Base-by-base conservation (phyloP, 2,113 vertebrate genomes). In the Sorex fumeus region DNA sequence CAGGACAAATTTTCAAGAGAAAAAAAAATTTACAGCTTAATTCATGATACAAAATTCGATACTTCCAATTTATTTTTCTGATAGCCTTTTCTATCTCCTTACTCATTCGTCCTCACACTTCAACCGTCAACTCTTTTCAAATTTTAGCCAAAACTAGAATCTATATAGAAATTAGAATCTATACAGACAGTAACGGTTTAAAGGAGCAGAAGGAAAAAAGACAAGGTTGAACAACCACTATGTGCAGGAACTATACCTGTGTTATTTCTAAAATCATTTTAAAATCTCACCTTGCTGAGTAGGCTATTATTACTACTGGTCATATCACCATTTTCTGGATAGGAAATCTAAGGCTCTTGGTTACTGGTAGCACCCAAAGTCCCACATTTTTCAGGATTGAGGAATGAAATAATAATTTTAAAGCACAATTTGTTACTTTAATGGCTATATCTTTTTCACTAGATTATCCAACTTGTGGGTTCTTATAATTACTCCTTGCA, bases 241-340 rank as follows among this genome's bases (percentile, higher is more conserved):
- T 34, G n/a, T 8, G 30, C 43, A 84, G 21, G 40, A 76, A 70
- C 13, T 69, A 36, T 30, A 32, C 2, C 10, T 47, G 60, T 62
- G 36, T 16, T 83, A 75, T 80, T 78, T 69, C 70, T 93, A 60
- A 82, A 18, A 30, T 75, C 64, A 83, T 66, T 71, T 93, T 91
- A 75, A 57, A 88, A 83, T 57, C 66, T 91, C 76, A 85, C 0
- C 40, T 93, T 25, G 12, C 62, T 53, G 57, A 70, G 10, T 57
- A 79, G 64, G 28, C 30, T 23, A 4, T 70, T 57, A 50, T 36
- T 57, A 19, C 34, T 81, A 6, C 69, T 50, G 4, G 64, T 86
- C 15, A 78, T 95, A 16, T 21, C 1, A 19, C 57, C 40, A 78
- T 40, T 91, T 91, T 79, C 78, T 62, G 84, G 36, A 43, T 43